These are phyloP conservation scores for Hippoglossus stenolepis DNA, from an alignment of 2,113 vertebrate species.

Conservation along the genomic window DNA sequence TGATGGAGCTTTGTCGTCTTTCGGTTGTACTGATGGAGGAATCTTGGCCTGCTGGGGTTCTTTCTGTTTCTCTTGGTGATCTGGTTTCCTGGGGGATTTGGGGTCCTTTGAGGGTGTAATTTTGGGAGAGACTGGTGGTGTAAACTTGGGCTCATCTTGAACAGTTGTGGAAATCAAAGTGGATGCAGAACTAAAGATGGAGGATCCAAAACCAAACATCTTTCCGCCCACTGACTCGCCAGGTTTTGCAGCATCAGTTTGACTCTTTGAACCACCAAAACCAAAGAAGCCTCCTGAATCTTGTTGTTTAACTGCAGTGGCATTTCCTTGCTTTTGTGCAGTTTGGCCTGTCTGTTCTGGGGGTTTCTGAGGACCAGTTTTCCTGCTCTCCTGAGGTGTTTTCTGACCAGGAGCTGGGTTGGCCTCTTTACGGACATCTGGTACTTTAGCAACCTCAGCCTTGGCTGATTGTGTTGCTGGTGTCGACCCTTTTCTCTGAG, in stretches of 20 bases:
- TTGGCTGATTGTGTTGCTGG: slow-evolving; percentile 57
- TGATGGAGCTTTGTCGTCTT: slow-evolving; percentile 57
- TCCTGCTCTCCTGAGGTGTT: slow-evolving; percentile 56
- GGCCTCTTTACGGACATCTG: slow-evolving; percentile 48
- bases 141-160: slow-evolving; percentile 74
- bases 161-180: slow-evolving; percentile 80
- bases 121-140: slow-evolving; percentile 75
- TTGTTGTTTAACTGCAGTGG: slow-evolving; percentile 60
- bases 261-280: slow-evolving; percentile 74
- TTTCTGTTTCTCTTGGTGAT: slow-evolving; percentile 66
- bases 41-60: slow-evolving; percentile 72
- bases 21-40: slow-evolving; percentile 59
- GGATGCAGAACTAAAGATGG: slow-evolving; percentile 83
- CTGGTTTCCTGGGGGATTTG: slow-evolving; percentile 58
- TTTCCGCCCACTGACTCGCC: slow-evolving; percentile 78
- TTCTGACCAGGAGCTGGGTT: slow-evolving; percentile 63
- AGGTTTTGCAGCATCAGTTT: slow-evolving; percentile 81
- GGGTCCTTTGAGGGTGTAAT: slow-evolving; percentile 53
- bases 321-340: slow-evolving; percentile 68
- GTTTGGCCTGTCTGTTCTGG: slow-evolving; percentile 48
- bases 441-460: slow-evolving; percentile 51
- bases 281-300: slow-evolving; percentile 79
- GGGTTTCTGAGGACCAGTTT: slow-evolving; percentile 67
- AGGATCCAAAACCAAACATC: slow-evolving; percentile 80
- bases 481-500: slow-evolving; percentile 58